phyloP scores from a whole-genome alignment of 2,888 invertebrate species.

The Leptura quadrifasciata region DNA sequence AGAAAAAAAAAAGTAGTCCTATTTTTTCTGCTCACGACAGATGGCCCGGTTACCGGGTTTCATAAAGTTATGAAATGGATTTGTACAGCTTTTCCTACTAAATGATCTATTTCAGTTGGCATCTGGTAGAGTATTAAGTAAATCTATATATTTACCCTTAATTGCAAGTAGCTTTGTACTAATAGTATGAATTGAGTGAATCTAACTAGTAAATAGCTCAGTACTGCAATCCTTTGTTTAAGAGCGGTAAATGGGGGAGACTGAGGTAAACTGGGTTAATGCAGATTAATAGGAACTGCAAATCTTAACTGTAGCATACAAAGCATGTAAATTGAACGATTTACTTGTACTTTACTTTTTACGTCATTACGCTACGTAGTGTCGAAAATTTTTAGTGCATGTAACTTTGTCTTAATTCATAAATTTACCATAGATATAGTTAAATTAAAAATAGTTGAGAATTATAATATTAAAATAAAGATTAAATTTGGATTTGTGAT shows the following conservation, averaged over 20 bases:
- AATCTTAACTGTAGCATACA: not conserved
- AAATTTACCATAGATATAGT: too few species aligned
- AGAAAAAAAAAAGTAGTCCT: too few species aligned
- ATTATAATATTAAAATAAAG: too few species aligned
- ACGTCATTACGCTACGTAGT: too few species aligned
- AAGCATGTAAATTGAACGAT: not conserved
- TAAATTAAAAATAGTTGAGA: too few species aligned
- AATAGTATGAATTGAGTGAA: constrained; percentile 7
- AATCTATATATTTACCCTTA: constrained; percentile 32
- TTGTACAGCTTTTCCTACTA: not conserved
- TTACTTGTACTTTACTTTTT: not conserved
- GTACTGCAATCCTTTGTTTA: constrained; percentile 17
- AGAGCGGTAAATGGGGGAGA: not conserved
- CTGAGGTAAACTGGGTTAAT: not conserved
- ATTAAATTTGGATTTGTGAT: too few species aligned
- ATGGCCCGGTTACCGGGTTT: too few species aligned
- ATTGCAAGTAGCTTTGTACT: constrained; percentile 15
- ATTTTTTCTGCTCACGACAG: too few species aligned
- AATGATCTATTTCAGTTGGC: not conserved
- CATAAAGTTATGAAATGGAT: too few species aligned
- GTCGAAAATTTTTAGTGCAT: too few species aligned
- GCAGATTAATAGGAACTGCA: not conserved
- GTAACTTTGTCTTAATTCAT: too few species aligned
- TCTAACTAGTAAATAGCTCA: constrained; percentile 26
- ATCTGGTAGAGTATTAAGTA: constrained; percentile 5